phyloP scores from a whole-genome alignment of 2,888 invertebrate species.

The Lithosia quadra region DNA sequence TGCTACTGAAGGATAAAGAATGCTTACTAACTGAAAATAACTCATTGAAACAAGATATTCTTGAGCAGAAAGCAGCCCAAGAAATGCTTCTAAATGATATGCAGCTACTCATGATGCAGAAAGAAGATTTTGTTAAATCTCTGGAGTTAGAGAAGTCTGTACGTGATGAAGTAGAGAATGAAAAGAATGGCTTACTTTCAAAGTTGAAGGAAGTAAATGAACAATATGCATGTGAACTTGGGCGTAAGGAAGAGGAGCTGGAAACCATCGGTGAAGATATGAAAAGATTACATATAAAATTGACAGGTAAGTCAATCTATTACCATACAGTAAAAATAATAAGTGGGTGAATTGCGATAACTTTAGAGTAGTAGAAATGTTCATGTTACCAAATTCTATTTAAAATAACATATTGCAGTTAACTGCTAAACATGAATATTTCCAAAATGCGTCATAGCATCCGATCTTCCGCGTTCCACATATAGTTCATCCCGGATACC shows the following conservation, averaged over 20 bases:
- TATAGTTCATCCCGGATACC: not conserved
- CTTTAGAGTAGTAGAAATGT: no score
- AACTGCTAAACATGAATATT: not conserved
- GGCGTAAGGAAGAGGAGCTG: constrained; percentile 48
- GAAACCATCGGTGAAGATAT: constrained; percentile 45
- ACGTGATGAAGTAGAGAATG: constrained; percentile 51
- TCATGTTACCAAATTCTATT: no score
- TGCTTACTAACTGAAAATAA: constrained; percentile 34
- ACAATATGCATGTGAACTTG: constrained; percentile 41
- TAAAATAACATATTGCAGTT: not conserved
- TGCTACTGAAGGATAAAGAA: constrained; percentile 37
- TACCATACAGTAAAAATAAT: not conserved
- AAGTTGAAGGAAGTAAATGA: constrained; percentile 49
- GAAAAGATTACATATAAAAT: constrained; percentile 51
- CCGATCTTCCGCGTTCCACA: not conserved
- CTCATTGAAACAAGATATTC: constrained; percentile 33
- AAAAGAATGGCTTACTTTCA: constrained; percentile 46
- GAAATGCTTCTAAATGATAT: constrained; percentile 45
- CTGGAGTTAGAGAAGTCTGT: constrained; percentile 53
- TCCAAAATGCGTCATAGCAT: not conserved
- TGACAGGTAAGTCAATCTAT: constrained; percentile 53
- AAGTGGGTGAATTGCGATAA: no score
- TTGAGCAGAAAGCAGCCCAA: constrained; percentile 32
- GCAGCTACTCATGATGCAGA: constrained; percentile 44
- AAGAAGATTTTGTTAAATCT: constrained; percentile 46